Conservation (phyloP, 2,113 vertebrate genomes). For the Antigone vipio region DNA sequence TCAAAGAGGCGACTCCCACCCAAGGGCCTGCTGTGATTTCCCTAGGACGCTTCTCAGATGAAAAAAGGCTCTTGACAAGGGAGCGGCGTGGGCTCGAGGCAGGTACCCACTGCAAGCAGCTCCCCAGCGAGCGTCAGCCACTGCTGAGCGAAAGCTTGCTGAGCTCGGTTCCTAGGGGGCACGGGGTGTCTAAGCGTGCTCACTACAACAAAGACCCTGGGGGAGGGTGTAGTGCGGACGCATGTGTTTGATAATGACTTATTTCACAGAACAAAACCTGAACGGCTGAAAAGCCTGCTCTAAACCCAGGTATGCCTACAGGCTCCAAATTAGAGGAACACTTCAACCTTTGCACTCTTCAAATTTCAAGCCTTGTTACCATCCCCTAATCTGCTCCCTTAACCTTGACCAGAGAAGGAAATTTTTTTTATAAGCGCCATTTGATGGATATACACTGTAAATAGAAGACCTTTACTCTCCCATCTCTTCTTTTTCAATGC, state of each 20-base stretch:
- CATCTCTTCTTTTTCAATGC: background rate
- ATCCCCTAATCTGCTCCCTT: background rate
- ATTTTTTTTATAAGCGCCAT: background rate
- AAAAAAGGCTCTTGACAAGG: background rate
- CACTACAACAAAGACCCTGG: background rate
- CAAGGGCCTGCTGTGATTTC: background rate
- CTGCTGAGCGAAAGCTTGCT: background rate
- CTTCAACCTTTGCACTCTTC: background rate
- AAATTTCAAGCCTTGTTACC: background rate
- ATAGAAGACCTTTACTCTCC: background rate
- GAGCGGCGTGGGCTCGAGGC: background rate
- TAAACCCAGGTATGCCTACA: background rate
- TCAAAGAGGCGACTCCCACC: background rate
- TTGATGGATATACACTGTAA: background rate
- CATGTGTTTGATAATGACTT: background rate
- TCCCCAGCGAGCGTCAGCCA: fast-evolving
- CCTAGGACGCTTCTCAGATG: background rate
- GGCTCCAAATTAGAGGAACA: background rate
- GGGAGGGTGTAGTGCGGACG: background rate
- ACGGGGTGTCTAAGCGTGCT: fast-evolving
- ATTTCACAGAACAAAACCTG: background rate
- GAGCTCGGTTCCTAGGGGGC: fast-evolving
- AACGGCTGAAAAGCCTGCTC: background rate
- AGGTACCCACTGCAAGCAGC: fast-evolving
- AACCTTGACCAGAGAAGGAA: background rate